Conservation (phyloP, 2,113 vertebrate genomes). For the Bubo bubo region DNA sequence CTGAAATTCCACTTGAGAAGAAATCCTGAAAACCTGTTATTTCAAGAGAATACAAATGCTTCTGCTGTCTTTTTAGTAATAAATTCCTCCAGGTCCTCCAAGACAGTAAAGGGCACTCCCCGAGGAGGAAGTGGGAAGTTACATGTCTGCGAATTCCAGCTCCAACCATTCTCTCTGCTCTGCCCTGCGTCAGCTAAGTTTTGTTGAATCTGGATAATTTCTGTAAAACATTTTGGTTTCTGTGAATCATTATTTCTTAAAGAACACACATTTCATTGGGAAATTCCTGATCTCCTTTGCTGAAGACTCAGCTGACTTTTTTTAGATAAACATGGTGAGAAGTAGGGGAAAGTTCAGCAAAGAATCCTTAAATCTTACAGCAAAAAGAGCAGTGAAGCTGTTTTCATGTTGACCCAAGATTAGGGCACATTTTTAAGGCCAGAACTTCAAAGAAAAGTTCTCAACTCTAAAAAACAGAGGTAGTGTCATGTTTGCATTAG, state of each 20-base stretch:
- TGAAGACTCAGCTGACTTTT: neutral
- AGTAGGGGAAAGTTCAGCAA: neutral
- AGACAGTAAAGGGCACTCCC: neutral
- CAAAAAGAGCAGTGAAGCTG: neutral
- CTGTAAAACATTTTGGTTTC: neutral
- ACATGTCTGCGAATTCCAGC: neutral
- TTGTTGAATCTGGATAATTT: neutral
- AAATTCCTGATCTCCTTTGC: neutral
- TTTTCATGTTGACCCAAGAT: neutral
- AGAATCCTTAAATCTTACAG: neutral
- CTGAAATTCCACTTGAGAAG: neutral
- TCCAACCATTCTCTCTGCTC: neutral
- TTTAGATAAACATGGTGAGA: neutral
- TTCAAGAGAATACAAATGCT: neutral
- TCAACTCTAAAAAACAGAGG: neutral
- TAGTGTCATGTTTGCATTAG: neutral
- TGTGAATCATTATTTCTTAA: neutral
- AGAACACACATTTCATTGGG: neutral
- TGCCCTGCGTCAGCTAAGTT: neutral
- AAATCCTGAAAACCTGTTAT: neutral
- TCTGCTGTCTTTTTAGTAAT: neutral
- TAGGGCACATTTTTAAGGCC: neutral
- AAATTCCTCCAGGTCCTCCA: neutral
- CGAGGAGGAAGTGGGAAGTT: neutral
- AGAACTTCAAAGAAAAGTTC: neutral